Evolutionary conservation across 2,888 invertebrate species (phyloP), one percentile per base, ranked within the genome.

Genomic region (Mystacides longicornis): DNA sequence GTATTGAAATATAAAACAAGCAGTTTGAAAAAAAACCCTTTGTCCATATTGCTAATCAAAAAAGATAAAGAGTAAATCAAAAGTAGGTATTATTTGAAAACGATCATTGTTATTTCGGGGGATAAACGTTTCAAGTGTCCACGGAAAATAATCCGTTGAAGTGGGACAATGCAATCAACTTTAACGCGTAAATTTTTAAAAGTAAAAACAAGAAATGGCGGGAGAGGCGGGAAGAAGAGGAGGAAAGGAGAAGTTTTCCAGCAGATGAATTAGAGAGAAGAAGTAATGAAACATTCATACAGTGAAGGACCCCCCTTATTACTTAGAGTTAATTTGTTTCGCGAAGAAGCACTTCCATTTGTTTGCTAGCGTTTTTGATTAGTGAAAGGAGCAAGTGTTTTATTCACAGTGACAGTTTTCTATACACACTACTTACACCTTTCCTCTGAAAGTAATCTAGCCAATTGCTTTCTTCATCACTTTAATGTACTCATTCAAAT

Each of bases 261-360:
- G 50, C 58, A 52, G 58, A 55, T 58, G 60, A 60, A 60, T 60
- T 60, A 60, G 56, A 58, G 57, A 60, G 55, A 57, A 47, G 58
- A 37, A 58, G 58, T 60, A 60, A 60, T 60, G 60, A 60, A 60
- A 60, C 56, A 60, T 60, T 60, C 58, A 60, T 57, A 58, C 56
- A 52, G 54, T 53, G 58, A 56, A 56, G 60, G 56, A 60, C 58
- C 56, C 54, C 56, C 56, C 54, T 60, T 60, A 57, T 60, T 60
- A 57, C 60, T 55, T 58, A 56, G 57, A 56, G 51, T 58, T 55
- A 56, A 58, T 60, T 55, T 54, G 60, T 58, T 54, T 52, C 56
- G 49, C 51, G 57, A 51, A 54, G 56, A 60, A 54, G 60, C 60
- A 58, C 60, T 58, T 60, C 51, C 57, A 60, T 60, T 60, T 57